phyloP scores from a whole-genome alignment of 2,797 vertebrate species.

The Halcyon chelicuti region DNA sequence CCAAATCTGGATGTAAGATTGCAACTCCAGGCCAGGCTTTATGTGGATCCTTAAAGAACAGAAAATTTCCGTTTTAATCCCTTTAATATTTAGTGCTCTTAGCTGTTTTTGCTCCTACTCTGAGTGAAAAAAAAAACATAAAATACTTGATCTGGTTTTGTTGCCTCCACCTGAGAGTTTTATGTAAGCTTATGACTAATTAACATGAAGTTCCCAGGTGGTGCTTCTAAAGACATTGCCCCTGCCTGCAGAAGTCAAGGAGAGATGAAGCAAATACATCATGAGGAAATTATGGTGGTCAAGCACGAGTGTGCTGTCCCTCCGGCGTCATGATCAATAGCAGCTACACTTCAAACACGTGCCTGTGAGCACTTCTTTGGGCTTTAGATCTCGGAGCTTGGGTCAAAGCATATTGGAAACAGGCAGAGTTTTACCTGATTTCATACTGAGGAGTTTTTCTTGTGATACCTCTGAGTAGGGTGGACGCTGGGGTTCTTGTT shows the following conservation, averaged over 20 bases:
- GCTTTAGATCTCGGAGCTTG: not conserved
- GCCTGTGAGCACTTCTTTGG: not conserved
- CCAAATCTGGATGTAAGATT: not conserved
- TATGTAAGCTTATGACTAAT: constrained; percentile 17
- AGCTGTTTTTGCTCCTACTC: constrained; percentile 25
- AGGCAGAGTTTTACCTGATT: not conserved
- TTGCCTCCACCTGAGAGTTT: constrained; percentile 40
- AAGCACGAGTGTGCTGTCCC: not conserved
- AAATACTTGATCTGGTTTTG: not conserved
- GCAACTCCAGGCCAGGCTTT: constrained; percentile 40
- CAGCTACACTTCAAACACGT: constrained; percentile 8
- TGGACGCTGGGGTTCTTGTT: not conserved
- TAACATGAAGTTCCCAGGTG: not conserved
- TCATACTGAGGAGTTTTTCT: not conserved
- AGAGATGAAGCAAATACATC: constrained; percentile 1
- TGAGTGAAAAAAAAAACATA: not conserved
- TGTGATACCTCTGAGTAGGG: not conserved
- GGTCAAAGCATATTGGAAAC: not conserved
- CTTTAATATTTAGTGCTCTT: constrained; percentile 48
- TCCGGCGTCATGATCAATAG: not conserved
- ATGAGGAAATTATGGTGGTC: constrained; percentile 18
- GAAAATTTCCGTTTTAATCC: constrained; percentile 14
- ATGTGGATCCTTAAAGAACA: not conserved
- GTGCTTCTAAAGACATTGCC: not conserved
- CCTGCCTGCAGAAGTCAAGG: constrained; percentile 21